phyloP scores from a whole-genome alignment of 2,113 vertebrate species.

The Neodon shergylaensis region DNA sequence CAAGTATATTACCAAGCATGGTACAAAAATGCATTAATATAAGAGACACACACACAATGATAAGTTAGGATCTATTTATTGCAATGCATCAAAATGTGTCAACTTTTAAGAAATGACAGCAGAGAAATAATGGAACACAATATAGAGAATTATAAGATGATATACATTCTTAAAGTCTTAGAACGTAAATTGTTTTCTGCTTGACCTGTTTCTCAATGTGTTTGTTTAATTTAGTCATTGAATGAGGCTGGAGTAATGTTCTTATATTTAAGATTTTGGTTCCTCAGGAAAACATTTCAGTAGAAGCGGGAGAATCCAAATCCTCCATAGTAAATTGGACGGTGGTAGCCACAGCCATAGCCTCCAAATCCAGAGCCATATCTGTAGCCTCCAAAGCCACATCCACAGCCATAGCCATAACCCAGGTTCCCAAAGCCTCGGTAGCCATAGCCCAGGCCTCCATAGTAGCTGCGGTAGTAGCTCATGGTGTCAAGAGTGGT shows the following conservation, averaged over 20 bases:
- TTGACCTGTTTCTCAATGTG: background rate
- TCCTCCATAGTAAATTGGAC: background rate
- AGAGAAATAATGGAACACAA: background rate
- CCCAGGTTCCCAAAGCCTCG: background rate
- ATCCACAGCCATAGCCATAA: background rate
- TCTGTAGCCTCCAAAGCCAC: background rate
- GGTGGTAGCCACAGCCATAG: background rate
- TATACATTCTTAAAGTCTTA: background rate
- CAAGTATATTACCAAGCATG: background rate
- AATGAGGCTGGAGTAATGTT: background rate
- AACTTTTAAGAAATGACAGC: background rate
- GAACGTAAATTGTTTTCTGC: background rate
- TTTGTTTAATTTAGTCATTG: background rate
- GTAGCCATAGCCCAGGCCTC: background rate
- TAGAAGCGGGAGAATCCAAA: background rate
- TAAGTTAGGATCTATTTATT: slow-evolving; percentile 40
- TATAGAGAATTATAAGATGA: background rate
- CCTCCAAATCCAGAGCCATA: background rate
- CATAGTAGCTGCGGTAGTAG: background rate
- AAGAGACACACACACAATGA: background rate
- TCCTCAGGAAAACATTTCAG: background rate
- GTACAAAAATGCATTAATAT: background rate
- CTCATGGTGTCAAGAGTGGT: background rate
- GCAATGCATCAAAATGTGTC: background rate
- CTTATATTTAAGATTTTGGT: background rate